Conservation (phyloP, 2,797 vertebrate species). For the Tachyglossus aculeatus region DNA sequence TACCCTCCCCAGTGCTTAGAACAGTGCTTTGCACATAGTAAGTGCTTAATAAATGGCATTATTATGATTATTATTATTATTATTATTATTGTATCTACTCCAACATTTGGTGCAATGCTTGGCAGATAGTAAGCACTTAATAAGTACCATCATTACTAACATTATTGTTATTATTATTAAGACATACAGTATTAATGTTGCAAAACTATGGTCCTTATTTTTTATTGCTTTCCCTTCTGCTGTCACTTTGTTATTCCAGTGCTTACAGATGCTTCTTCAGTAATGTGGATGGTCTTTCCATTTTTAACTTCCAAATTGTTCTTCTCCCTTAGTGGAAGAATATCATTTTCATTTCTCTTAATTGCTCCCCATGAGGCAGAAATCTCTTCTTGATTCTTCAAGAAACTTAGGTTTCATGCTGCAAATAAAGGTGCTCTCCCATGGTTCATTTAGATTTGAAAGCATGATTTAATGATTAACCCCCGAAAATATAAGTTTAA, state of each 20-base stretch:
- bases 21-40: no score
- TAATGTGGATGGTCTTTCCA: not conserved
- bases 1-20: no score
- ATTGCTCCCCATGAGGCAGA: conserved; percentile 44
- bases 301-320: conserved; percentile 31
- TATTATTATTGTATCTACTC: no score
- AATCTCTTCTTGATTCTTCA: conserved; percentile 14
- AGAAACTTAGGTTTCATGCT: conserved; percentile 13
- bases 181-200: no score
- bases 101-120: no score
- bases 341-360: conserved; percentile 33
- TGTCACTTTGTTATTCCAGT: conserved; percentile 12
- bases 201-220: not conserved
- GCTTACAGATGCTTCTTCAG: not conserved
- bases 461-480: conserved; percentile 3
- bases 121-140: no score
- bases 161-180: no score
- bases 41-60: no score
- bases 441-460: not conserved
- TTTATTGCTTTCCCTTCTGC: not conserved
- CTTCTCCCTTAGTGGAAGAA: conserved; percentile 9
- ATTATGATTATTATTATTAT: no score
- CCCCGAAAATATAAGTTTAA: not conserved
- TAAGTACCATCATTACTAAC: no score
- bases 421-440: conserved; percentile 4